Evolutionary conservation across 2,888 invertebrate species (phyloP).

Genomic region (Bimastos eiseni): DNA sequence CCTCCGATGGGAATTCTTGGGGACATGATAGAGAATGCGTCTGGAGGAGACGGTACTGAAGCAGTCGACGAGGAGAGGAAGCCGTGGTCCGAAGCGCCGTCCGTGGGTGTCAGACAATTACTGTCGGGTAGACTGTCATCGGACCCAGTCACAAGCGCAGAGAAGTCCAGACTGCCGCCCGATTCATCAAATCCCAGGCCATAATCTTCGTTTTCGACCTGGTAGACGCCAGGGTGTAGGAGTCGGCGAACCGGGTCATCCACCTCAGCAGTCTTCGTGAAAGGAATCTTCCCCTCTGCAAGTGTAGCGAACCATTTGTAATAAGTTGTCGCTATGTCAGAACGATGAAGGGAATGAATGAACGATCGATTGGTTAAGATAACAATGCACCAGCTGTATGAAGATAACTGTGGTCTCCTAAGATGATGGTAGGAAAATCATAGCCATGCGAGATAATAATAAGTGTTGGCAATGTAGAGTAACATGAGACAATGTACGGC

Average conservation of each 20-base stretch:
- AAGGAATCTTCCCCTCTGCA: slow-evolving; percentile 82
- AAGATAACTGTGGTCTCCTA: neutral
- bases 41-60: slow-evolving; percentile 8
- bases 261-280: slow-evolving; percentile 89
- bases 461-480: no score
- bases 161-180: neutral
- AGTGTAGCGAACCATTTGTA: slow-evolving; percentile 33
- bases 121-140: slow-evolving; percentile 17
- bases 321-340: no score
- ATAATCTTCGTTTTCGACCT: slow-evolving; percentile 9
- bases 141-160: neutral
- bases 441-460: neutral
- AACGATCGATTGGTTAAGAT: no score
- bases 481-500: neutral
- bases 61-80: neutral
- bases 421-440: neutral
- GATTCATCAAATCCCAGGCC: neutral
- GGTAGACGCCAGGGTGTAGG: neutral
- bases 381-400: neutral
- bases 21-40: slow-evolving; percentile 70
- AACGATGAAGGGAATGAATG: no score
- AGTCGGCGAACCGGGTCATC: slow-evolving; percentile 72
- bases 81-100: neutral
- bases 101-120: neutral
- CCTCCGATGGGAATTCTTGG: slow-evolving; percentile 93